Evolutionary conservation across 2,113 vertebrate species (phyloP).

Genomic region (Triplophysa rosa): DNA sequence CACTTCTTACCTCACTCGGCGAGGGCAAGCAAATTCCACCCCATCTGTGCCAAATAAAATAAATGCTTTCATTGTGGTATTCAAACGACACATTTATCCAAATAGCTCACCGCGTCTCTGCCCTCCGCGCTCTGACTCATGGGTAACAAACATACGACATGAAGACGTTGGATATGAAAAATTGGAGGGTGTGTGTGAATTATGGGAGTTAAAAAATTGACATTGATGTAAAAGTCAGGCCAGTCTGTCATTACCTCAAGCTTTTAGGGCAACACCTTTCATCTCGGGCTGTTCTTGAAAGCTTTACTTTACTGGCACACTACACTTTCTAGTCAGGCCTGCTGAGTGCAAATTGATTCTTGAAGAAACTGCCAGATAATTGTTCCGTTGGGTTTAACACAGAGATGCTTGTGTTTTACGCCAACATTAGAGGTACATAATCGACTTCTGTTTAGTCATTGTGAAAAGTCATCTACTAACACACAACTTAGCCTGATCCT

Average conservation of each 20-base stretch:
- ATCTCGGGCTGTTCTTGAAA: background rate
- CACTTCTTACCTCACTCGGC: constrained; percentile 51
- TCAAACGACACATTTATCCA: constrained; percentile 27
- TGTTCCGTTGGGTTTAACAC: background rate
- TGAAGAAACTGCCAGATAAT: background rate
- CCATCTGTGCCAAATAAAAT: constrained; percentile 54
- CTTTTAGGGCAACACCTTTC: constrained; percentile 38
- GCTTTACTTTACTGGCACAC: background rate
- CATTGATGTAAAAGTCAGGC: constrained; percentile 7
- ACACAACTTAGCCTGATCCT: background rate
- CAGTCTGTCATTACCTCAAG: constrained; percentile 43
- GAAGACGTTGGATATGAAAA: constrained; percentile 22
- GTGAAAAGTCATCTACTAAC: background rate
- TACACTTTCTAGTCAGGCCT: background rate
- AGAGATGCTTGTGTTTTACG: background rate
- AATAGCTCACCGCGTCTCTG: constrained; percentile 31
- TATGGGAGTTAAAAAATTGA: background rate
- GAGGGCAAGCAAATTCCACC: constrained; percentile 41
- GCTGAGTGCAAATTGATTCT: constrained; percentile 2
- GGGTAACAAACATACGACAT: constrained; percentile 33
- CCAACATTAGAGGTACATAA: background rate
- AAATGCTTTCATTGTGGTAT: constrained; percentile 42
- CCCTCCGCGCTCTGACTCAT: constrained; percentile 47
- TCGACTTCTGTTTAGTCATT: background rate
- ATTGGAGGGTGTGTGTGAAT: background rate